Base-by-base conservation (phyloP, 2,888 invertebrate genomes). In the Nemurella pictetii region DNA sequence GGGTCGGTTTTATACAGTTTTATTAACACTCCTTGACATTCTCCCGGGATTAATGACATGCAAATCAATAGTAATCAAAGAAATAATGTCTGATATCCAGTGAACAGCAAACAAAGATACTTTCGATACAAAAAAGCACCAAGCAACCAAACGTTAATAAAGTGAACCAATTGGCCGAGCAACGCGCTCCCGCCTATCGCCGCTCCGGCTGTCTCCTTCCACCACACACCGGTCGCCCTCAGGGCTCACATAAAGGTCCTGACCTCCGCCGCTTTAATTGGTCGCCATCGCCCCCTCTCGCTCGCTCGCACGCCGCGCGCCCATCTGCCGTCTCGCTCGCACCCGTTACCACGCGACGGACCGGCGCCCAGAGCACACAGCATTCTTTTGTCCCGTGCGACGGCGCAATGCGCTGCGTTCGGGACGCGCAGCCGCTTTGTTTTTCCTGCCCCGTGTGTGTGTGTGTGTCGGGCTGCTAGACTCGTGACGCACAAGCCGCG, bases 361-460 rank as follows among this genome's bases (percentile, higher is more conserved):
- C 20, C 55, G 55, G n/a, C 20, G 55, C 55, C 55, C 55, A 55
- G 20, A 55, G 55, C 55, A 20, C 9, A 12, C 0, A 27, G 75
- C 75, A 75, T 75, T 75, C 75, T 75, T 75, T 27, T 75, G 55
- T 55, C 55, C 55, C 2, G n/a, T n/a, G n/a, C n/a, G n/a, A n/a
- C n/a, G n/a, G n/a, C n/a, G n/a, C n/a, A n/a, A n/a, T n/a, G n/a
- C n/a, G n/a, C n/a, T n/a, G n/a, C n/a, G n/a, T n/a, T n/a, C n/a
- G n/a, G n/a, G n/a, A n/a, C n/a, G n/a, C n/a, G n/a, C n/a, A 55
- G 20, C 55, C 55, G 9, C 55, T 7, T 35, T 20, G 20, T 20
- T 55, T 55, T 55, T 3, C 20, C 55, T 20, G 9, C 55, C 55
- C 55, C 20, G 3, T 55, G 9, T 15, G n/a, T n/a, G n/a, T n/a